Base-by-base conservation (phyloP, 2,797 vertebrate genomes). In the Rachycentron canadum region DNA sequence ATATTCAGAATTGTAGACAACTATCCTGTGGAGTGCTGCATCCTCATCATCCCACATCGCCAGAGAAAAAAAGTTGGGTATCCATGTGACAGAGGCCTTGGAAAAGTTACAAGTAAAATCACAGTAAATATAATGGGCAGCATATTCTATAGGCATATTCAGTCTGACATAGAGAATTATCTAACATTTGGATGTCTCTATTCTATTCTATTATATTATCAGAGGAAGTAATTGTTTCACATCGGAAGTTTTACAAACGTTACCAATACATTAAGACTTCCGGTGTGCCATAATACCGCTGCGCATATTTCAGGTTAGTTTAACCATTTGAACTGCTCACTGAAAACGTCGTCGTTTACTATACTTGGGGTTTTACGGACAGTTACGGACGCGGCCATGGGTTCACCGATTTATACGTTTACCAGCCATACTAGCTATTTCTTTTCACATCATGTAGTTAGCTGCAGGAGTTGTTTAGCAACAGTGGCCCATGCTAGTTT, bases 291-390 rank as follows among this genome's bases (percentile, higher is more conserved):
- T 65, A 82, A 87, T 76, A 88, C 91, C 89, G 92, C 91, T 92
- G 92, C 89, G 82, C 88, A 69, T 85, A 84, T 72, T 91, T 88
- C 93, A 95, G 95, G 95, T 95, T 85, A 71, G 94, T 94, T 62
- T 60, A 43, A 56, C 8, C 21, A 0, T 67, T 65, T 53, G 53
- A 58, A 17, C 43, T 73, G 32, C 45, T 26, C 47, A 1, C 6
- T 41, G 3, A 16, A 43, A 30, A 55, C 36, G 14, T 34, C 0
- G 17, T 32, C 0, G 2, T 69, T 56, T 23, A 25, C 14, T 7
- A 1, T 9, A 13, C 1, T 0, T 14, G 32, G 17, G 23, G 26
- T 12, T 28, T 69, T 34, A 8, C 25, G 3, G 38, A 3, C 0
- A 45, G 3, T 1, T 23, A 3, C 12, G 0, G 2, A 36, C 26